phyloP scores from a whole-genome alignment of 1,140 invertebrate genomes.

The Plectus sambesii region DNA sequence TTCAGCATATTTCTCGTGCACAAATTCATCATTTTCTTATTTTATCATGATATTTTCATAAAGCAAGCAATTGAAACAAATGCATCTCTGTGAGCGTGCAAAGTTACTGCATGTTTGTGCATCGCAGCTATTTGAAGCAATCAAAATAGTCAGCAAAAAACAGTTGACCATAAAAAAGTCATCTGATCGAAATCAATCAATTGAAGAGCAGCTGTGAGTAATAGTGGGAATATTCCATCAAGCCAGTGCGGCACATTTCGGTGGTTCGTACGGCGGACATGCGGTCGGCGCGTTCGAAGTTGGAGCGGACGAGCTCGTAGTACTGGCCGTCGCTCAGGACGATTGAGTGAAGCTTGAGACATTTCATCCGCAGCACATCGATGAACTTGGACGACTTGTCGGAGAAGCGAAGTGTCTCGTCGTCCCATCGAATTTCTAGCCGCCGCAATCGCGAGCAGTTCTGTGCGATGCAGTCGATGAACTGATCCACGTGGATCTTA shows the following conservation, averaged over 20 bases:
- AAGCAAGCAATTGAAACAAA: too few species aligned
- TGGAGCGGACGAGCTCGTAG: constrained; percentile 97
- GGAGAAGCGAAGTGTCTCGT: constrained; percentile 90
- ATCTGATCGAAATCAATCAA: too few species aligned
- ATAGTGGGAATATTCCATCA: constrained; percentile 42
- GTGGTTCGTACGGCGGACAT: constrained; percentile 67
- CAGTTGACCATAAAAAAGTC: too few species aligned
- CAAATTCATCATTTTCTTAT: too few species aligned
- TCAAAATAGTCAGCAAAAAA: too few species aligned
- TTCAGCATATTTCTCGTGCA: too few species aligned
- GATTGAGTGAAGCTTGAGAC: constrained; percentile 50
- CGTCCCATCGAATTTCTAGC: constrained; percentile 91
- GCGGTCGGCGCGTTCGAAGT: constrained; percentile 93
- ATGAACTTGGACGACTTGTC: constrained; percentile 68
- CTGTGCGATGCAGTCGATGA: constrained; percentile 92
- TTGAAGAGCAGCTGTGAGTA: constrained; percentile 41
- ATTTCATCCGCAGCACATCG: constrained; percentile 48
- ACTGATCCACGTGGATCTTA: constrained; percentile 71
- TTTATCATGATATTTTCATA: too few species aligned
- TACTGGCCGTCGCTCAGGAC: constrained; percentile 86
- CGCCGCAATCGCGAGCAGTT: constrained; percentile 76
- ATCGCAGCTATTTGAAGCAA: too few species aligned
- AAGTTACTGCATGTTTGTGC: too few species aligned
- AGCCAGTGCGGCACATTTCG: constrained; percentile 43
- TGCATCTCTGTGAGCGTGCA: too few species aligned